These are phyloP conservation scores for Sinonovacula constricta DNA, from an alignment of 1,140 invertebrate species.

Conservation along the genomic window DNA sequence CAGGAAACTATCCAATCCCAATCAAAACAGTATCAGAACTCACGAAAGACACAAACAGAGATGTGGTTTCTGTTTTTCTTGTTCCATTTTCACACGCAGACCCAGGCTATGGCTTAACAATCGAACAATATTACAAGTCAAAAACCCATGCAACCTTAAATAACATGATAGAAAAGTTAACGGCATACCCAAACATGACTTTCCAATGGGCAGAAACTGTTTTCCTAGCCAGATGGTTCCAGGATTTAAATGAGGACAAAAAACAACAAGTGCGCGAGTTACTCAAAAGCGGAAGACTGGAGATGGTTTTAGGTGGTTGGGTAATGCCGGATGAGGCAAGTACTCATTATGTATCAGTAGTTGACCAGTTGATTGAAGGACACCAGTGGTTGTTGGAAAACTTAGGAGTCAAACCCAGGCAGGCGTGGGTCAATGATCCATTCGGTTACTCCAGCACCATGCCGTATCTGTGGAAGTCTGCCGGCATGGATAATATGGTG, in stretches of 20 bases:
- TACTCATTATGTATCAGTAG: conserved; percentile 88
- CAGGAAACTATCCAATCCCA: conserved; percentile 33
- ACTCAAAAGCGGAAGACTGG: conserved; percentile 83
- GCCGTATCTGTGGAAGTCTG: conserved; percentile 89
- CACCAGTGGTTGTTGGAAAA: conserved; percentile 97
- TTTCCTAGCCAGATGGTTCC: conserved; percentile 81
- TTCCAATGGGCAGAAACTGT: conserved; percentile 98
- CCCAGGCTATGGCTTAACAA: conserved; percentile 82
- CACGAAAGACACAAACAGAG: background rate
- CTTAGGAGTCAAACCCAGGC: conserved; percentile 83
- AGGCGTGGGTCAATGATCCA: conserved; percentile 96
- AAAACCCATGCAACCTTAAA: conserved; percentile 93
- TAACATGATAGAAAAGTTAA: conserved; percentile 91
- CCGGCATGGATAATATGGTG: conserved; percentile 89
- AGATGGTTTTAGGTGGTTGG: conserved; percentile 92
- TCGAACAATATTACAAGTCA: conserved; percentile 85
- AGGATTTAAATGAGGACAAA: conserved; percentile 85
- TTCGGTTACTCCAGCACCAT: conserved; percentile 92
- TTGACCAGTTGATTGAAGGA: conserved; percentile 89
- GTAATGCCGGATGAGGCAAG: conserved; percentile 89
- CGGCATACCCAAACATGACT: conserved; percentile 87
- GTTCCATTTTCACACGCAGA: conserved; percentile 98
- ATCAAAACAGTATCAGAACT: conserved; percentile 19
- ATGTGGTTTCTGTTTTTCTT: conserved; percentile 85
- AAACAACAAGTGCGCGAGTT: conserved; percentile 84